These are phyloP conservation scores for Cryptoprocta ferox DNA, from an alignment of 2,797 vertebrate genomes.

Conservation along the genomic window DNA sequence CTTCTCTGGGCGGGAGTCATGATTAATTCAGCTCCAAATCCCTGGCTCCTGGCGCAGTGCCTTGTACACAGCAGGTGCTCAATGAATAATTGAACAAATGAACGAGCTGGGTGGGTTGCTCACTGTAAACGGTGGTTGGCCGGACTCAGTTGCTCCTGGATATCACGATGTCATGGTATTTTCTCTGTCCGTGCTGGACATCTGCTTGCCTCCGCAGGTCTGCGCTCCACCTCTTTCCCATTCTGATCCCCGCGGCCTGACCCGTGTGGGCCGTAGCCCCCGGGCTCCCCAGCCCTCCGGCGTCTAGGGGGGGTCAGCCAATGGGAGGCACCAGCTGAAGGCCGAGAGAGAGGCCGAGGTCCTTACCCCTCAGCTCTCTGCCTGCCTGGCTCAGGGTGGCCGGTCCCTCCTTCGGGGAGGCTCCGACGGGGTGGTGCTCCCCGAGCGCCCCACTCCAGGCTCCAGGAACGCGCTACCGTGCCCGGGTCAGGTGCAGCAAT, in stretches of 20 bases:
- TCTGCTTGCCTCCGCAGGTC: background rate
- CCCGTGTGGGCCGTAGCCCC: background rate
- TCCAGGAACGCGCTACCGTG: background rate
- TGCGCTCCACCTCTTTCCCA: too few species aligned
- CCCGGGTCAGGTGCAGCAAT: background rate
- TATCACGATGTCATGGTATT: background rate
- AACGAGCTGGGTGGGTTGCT: background rate
- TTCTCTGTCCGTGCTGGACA: background rate
- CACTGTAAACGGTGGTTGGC: background rate
- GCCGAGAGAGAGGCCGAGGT: background rate
- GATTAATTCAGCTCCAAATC: background rate
- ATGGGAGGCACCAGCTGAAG: background rate
- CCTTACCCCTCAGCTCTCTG: background rate
- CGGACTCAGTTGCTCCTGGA: background rate
- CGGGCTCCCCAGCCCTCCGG: background rate
- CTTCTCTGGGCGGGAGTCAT: too few species aligned
- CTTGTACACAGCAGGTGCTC: background rate
- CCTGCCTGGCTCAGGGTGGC: background rate
- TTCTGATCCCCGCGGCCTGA: accelerated
- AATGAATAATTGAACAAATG: background rate
- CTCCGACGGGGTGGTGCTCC: too few species aligned
- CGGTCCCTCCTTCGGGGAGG: background rate
- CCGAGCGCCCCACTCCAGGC: background rate
- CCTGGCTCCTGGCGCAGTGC: background rate
- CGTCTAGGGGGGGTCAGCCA: background rate